These are phyloP conservation scores for Unio pictorum DNA, from an alignment of 2,888 invertebrate species.

Conservation along the genomic window DNA sequence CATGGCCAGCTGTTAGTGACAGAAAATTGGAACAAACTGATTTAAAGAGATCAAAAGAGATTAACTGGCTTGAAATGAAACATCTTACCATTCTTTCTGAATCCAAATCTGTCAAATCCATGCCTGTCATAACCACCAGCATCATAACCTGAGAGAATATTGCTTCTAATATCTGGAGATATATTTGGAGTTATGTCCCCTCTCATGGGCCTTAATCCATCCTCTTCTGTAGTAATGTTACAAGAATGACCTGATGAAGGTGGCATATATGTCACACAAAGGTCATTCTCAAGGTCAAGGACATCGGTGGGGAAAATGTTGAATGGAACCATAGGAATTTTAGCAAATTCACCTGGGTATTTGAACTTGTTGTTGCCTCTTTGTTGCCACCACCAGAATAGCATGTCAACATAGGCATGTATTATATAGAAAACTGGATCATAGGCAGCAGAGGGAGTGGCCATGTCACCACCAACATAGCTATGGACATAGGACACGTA, in stretches of 20 bases:
- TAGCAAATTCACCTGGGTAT: conserved; percentile 59
- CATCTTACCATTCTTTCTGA: conserved; percentile 49
- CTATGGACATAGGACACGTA: conserved; percentile 58
- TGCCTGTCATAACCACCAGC: conserved; percentile 53
- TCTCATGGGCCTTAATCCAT: conserved; percentile 22
- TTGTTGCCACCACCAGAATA: conserved; percentile 65
- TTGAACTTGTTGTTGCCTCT: conserved; percentile 55
- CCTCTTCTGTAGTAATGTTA: conserved; percentile 33
- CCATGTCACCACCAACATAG: conserved; percentile 65
- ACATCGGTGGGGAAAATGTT: conserved; percentile 57
- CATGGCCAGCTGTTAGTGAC: no score
- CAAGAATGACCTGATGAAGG: conserved; percentile 57
- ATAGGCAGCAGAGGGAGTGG: conserved; percentile 54
- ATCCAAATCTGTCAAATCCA: conserved; percentile 57
- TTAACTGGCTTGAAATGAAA: no score
- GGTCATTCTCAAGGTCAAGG: conserved; percentile 51
- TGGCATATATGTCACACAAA: conserved; percentile 57
- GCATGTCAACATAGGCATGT: conserved; percentile 61
- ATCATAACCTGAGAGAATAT: conserved; percentile 59
- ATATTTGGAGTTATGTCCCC: conserved; percentile 43
- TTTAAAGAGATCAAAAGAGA: no score
- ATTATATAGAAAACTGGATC: conserved; percentile 63
- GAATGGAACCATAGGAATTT: conserved; percentile 63
- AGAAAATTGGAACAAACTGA: no score
- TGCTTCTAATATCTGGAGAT: conserved; percentile 26